Conservation (phyloP, 2,113 vertebrate species). For the Ranitomeya imitator region DNA sequence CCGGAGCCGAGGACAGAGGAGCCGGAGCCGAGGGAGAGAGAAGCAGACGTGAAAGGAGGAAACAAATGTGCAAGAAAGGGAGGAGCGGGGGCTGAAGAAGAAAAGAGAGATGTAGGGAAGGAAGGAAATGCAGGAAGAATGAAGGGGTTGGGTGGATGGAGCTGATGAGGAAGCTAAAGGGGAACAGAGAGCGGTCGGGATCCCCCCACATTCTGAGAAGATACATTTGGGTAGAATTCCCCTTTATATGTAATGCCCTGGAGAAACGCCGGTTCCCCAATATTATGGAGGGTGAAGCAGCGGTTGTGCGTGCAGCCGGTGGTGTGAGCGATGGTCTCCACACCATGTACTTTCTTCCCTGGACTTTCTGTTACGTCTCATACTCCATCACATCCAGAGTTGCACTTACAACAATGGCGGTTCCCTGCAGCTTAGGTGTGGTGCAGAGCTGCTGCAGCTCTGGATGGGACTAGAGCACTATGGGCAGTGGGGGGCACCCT, state of each 20-base stretch:
- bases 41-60: conserved; percentile 18
- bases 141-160: background rate
- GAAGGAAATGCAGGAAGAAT: conserved; percentile 44
- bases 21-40: background rate
- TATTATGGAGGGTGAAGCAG: no score
- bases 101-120: conserved; percentile 54
- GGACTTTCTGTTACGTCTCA: no score
- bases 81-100: background rate
- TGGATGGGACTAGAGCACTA: background rate
- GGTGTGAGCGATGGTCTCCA: no score
- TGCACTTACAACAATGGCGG: background rate
- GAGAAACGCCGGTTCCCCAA: no score
- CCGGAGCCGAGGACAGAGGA: conserved; percentile 59
- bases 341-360: no score
- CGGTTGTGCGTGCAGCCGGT: no score
- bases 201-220: no score
- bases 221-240: no score
- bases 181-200: background rate
- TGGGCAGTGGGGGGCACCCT: no score
- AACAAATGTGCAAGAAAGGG: conserved; percentile 48
- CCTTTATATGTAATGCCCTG: no score
- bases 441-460: background rate
- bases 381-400: background rate
- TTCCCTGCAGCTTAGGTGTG: no score
- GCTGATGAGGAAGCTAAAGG: background rate